Base-by-base conservation (phyloP, 1,140 invertebrate species). In the Bombus superbus region DNA sequence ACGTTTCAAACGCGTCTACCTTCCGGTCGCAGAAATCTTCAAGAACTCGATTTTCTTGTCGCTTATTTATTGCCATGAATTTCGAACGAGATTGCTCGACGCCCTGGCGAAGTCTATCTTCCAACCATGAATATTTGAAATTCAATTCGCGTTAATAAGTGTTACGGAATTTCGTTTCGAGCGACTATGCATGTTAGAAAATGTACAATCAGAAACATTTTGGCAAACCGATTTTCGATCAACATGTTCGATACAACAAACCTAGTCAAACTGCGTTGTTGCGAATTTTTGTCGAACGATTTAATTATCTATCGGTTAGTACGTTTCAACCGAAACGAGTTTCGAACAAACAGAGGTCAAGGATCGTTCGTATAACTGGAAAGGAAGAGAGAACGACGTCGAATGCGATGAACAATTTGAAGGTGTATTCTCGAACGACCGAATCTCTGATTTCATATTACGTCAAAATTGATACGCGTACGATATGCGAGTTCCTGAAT, bases 101-200 rank as follows among this genome's bases (percentile, higher is more conserved):
- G 18, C 42, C 25, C 57, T n/a, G 25, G 22, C 22, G 38, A 75
- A 74, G 35, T 82, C 28, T 57, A 38, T 47, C 25, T 28, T 15
- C 57, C 32, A 9, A 22, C 71, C 11, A 66, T 82, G 81, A 74
- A 82, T 82, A 74, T 82, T 82, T 82, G 71, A 82, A 66, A 82
- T 82, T 83, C 44, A 66, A 83, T 83, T 83, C 28, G 10, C 35
- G 42, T 53, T 76, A 83, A 66, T 64, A 66, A 32, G 40, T 9
- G 6, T 5, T 42, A 22, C 47, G 42, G 38, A 73, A 66, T 44
- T 35, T 64, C 38, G 53, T 73, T 57, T 9, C 28, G 38, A 10
- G 9, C 11, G 10, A 5, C 62, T 2, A 3, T 6, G 38, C 38
- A 38, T 68, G 42, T 82, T 32, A 35, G 32, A 47, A 81, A 64